Evolutionary conservation across 1,140 invertebrate species (phyloP), one percentile per base, ranked within the genome.

Genomic region (Gerris buenoi): DNA sequence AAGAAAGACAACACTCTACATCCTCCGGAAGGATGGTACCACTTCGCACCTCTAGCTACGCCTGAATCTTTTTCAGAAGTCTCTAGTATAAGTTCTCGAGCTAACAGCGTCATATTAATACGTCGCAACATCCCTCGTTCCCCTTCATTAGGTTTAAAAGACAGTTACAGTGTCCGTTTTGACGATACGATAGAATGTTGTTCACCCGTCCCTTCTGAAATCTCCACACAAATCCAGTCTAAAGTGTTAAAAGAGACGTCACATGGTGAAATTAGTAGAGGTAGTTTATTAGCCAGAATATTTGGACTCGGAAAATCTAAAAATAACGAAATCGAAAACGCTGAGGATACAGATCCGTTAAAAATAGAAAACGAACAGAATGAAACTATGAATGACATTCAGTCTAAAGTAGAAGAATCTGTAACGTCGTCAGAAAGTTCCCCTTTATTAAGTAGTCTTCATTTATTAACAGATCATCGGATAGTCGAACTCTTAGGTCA

Each of bases 61-160:
- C 90, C 91, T 1, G 90, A 94, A 75, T 91, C 88, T 1, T 75
- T 92, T 1, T 91, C 89, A 0, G 89, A 92, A 75, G 82, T 88
- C 2, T 91, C 88, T 0, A 86, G 84, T 70, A 84, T 84, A 28
- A 81, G 79, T 67, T 83, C 82, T 18, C 33, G 70, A 27, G 60
- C 68, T 18, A 69, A 65, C 18, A 62, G 33, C 33, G 56, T 64
- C 18, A 28, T 56, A 13, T 14, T 63, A n/a, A 22, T 25, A 1
- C 60, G 57, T 10, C 62, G 33, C 26, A 67, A 57, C 5, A 46
- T 26, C 1, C 3, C 23, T 23, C 13, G 27, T 0, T 60, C 62
- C 2, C 22, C 25, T 56, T 65, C 56, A 15, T 15, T 65, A 2
- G 5, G 33, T 28, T 23, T 68, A 1, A 68, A 62, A 56, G 67